phyloP scores from a whole-genome alignment of 2,797 vertebrate genomes.

The Hyperoplus immaculatus region DNA sequence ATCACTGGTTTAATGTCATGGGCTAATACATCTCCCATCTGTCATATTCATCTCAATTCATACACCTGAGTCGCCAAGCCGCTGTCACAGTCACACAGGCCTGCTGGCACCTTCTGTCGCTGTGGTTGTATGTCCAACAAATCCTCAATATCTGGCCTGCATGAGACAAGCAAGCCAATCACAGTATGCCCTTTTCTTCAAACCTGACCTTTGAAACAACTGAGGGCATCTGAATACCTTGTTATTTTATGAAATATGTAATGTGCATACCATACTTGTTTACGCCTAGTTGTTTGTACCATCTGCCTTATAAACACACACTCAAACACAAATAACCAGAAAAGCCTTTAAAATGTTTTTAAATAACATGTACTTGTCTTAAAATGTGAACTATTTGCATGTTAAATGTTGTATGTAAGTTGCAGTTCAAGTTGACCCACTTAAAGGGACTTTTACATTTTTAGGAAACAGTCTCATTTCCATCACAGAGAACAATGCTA shows the following conservation, averaged over 20 bases:
- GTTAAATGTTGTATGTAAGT: not conserved
- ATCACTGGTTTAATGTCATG: conserved; percentile 14
- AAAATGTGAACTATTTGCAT: not conserved
- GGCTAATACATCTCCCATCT: conserved; percentile 45
- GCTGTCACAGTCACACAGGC: conserved; percentile 24
- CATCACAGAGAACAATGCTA: too few species aligned
- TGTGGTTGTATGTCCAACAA: conserved; percentile 28
- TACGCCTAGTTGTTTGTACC: not conserved
- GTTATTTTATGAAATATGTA: conserved; percentile 18
- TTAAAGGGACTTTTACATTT: too few species aligned
- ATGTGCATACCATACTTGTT: not conserved
- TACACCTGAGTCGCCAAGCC: conserved; percentile 20
- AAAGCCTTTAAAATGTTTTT: not conserved
- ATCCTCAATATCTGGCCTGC: conserved; percentile 40
- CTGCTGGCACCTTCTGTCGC: conserved; percentile 27
- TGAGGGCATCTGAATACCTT: conserved; percentile 11
- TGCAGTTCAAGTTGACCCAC: not conserved
- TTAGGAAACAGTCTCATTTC: too few species aligned
- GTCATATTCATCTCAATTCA: conserved; percentile 22
- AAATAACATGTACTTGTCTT: not conserved
- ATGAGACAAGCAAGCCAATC: conserved; percentile 21
- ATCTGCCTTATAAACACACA: not conserved
- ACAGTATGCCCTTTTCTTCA: conserved; percentile 13
- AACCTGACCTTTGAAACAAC: conserved; percentile 16
- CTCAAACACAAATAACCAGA: not conserved